Base-by-base conservation (phyloP, 2,797 vertebrate species). In the Peromyscus aztecus region DNA sequence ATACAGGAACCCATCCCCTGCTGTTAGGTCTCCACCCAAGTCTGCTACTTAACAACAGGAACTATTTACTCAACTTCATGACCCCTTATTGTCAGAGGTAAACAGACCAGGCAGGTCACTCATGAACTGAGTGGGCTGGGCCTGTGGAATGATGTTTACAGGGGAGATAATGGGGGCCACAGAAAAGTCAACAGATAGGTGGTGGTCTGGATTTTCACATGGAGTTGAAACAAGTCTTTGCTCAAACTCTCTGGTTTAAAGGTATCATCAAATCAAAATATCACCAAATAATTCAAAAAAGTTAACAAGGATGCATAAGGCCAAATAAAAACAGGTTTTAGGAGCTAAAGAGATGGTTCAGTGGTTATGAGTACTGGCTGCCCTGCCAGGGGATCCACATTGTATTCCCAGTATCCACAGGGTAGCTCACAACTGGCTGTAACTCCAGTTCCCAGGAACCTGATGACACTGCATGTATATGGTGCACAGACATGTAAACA, bases 201-300 rank as follows among this genome's bases (percentile, higher is more conserved):
- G n/a, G 27, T 55, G 59, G 31, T 46, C 19, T 86, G 85, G 52
- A 49, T 73, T 94, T 94, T 94, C 89, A 88, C 80, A 19, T 86
- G 83, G 91, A 89, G 23, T 11, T 90, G 34, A 94, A 97, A 93
- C 57, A 31, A 96, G 81, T 77, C 78, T 95, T 85, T 89, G 40
- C 87, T 86, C 73, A 57, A 81, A 93, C 27, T 73, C 37, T n/a
- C 63, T 4, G 29, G 4, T 37, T 92, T 89, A 37, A 92, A 94
- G 83, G 65, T 8, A 52, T 52, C 43, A 52, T 52, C 83, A 85
- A 52, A 67, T 67, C 46, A 85, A 85, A 86, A 31, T 16, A 16
- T 69, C 46, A 55, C 55, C 49, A 86, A 61, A 61, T 78, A 78
- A 94, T 61, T 57, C 67, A 65, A 75, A 95, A 76, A 96, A 84